phyloP scores from a whole-genome alignment of 2,888 invertebrate species.

The Lycocerus yunnanus region DNA sequence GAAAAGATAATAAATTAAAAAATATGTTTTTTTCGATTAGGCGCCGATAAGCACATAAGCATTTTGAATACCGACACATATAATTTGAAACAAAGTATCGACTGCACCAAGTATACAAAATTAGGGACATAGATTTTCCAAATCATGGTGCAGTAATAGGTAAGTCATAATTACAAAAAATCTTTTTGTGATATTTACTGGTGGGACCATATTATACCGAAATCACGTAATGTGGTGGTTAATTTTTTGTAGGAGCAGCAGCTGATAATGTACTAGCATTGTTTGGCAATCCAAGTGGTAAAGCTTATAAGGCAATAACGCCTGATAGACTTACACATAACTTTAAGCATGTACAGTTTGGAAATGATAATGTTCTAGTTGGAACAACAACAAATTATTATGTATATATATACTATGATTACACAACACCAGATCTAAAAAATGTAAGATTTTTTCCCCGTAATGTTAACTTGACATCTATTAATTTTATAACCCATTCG shows the following conservation, averaged over 20 bases:
- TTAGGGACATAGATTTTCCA: neutral
- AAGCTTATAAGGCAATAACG: neutral
- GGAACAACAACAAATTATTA: neutral
- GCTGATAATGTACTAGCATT: neutral
- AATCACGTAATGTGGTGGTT: too few relatives aligned
- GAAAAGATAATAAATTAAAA: too few relatives aligned
- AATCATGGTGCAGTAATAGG: neutral
- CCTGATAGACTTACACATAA: neutral
- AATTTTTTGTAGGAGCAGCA: neutral
- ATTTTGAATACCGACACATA: neutral
- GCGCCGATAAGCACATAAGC: neutral
- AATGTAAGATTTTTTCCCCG: neutral
- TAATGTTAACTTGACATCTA: neutral
- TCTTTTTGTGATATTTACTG: too few relatives aligned
- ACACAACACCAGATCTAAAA: neutral
- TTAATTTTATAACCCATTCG: neutral
- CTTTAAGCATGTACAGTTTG: neutral
- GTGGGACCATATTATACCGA: too few relatives aligned
- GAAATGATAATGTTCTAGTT: neutral
- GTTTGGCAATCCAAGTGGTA: neutral
- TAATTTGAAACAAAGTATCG: neutral
- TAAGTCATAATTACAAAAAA: too few relatives aligned
- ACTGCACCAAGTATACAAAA: neutral
- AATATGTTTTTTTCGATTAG: neutral
- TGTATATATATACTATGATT: neutral